Evolutionary conservation across 2,797 vertebrate genomes (phyloP).

Genomic region (Limnodromus scolopaceus): DNA sequence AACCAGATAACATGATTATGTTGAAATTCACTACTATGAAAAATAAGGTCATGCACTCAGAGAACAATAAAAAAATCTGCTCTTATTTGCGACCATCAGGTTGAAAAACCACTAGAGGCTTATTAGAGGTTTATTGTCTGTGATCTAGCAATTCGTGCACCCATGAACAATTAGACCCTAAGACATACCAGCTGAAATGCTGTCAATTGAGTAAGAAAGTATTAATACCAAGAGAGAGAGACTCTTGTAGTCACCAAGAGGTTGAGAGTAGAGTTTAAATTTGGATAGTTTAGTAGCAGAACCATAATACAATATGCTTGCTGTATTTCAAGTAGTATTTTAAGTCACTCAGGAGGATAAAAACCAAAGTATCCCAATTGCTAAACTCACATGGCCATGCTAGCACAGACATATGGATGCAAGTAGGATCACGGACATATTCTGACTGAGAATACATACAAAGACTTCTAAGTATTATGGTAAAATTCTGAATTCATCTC

Average conservation of each 20-base stretch:
- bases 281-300: background rate
- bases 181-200: background rate
- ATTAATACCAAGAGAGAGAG: background rate
- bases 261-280: background rate
- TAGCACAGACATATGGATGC: background rate
- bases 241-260: background rate
- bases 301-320: background rate
- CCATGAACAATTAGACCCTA: background rate
- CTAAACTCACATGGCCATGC: background rate
- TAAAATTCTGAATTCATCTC: background rate
- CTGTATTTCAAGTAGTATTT: background rate
- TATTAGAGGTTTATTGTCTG: background rate
- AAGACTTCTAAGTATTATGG: background rate
- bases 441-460: background rate
- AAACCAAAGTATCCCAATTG: background rate
- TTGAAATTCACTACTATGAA: background rate
- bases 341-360: background rate
- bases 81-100: background rate
- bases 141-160: background rate
- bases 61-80: background rate
- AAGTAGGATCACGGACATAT: background rate
- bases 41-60: background rate
- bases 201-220: background rate
- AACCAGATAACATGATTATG: background rate
- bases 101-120: background rate